phyloP scores from a whole-genome alignment of 2,113 vertebrate species.

The Phylloscopus trochilus region DNA sequence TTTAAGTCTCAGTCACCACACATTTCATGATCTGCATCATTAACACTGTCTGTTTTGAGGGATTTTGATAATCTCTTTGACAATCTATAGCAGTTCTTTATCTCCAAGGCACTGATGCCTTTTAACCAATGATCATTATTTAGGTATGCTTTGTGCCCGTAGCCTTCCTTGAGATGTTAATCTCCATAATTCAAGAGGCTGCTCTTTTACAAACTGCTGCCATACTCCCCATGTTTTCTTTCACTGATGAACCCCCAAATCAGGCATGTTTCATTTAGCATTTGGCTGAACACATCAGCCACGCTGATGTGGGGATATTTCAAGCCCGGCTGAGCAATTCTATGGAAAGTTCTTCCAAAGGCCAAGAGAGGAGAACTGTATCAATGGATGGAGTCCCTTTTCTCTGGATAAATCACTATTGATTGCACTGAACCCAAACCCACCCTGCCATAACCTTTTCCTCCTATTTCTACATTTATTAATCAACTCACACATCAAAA shows the following conservation, averaged over 20 bases:
- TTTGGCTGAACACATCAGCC: neutral
- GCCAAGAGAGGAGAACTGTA: neutral
- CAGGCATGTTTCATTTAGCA: neutral
- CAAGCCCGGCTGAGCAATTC: neutral
- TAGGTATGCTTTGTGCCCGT: neutral
- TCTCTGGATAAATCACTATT: neutral
- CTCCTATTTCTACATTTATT: neutral
- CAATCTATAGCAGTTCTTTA: neutral
- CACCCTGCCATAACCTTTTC: neutral
- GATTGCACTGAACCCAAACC: neutral
- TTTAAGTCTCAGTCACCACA: constrained; percentile 22
- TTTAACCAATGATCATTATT: constrained; percentile 1
- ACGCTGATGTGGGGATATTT: neutral
- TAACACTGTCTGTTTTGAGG: constrained; percentile 17
- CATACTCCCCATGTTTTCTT: neutral
- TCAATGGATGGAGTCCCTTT: neutral
- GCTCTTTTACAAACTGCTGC: neutral
- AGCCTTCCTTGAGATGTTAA: neutral
- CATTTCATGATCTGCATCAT: constrained; percentile 25
- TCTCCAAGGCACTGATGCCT: constrained; percentile 1
- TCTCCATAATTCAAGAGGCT: neutral
- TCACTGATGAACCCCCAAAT: neutral
- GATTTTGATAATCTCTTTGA: constrained; percentile 32
- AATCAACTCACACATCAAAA: neutral
- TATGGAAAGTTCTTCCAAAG: neutral